Conservation (phyloP, 2,888 invertebrate genomes). For the Fragum fragum region DNA sequence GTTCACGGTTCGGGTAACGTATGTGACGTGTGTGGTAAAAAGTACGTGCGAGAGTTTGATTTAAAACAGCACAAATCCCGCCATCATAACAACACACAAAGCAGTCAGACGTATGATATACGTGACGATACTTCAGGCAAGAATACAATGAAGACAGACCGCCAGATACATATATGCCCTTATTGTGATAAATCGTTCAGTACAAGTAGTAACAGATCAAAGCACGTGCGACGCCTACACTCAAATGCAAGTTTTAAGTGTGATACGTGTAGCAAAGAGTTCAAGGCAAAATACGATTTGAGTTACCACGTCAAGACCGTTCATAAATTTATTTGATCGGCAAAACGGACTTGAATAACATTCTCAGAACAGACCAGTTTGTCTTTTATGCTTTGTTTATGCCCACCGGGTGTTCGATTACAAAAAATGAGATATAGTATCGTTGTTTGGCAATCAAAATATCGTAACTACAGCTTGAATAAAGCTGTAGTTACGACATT, state of each 20-base stretch:
- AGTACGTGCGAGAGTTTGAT: slow-evolving; percentile 27
- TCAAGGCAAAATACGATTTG: slow-evolving; percentile 8
- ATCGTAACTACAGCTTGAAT: too few species aligned
- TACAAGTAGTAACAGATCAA: slow-evolving; percentile 10
- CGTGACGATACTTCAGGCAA: not conserved
- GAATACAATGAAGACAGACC: not conserved
- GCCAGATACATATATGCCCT: not conserved
- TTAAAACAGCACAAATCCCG: slow-evolving; percentile 19
- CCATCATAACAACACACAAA: slow-evolving; percentile 21
- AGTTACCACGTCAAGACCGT: slow-evolving; percentile 17
- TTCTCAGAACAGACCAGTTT: too few species aligned
- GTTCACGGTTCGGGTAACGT: slow-evolving; percentile 28
- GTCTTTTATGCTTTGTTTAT: too few species aligned
- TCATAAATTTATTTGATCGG: slow-evolving; percentile 1
- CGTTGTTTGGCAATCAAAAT: too few species aligned
- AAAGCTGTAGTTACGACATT: too few species aligned
- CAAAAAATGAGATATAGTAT: too few species aligned
- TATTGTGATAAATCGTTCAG: slow-evolving; percentile 10
- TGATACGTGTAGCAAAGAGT: slow-evolving; percentile 26
- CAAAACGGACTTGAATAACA: too few species aligned
- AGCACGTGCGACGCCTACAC: slow-evolving; percentile 14
- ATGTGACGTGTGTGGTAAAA: slow-evolving; percentile 35
- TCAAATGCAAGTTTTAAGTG: slow-evolving; percentile 1
- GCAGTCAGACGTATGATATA: not conserved
- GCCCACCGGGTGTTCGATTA: too few species aligned